Evolutionary conservation across 2,888 invertebrate species (phyloP), one percentile per base, ranked within the genome.

Genomic region (Agapostemon virescens): DNA sequence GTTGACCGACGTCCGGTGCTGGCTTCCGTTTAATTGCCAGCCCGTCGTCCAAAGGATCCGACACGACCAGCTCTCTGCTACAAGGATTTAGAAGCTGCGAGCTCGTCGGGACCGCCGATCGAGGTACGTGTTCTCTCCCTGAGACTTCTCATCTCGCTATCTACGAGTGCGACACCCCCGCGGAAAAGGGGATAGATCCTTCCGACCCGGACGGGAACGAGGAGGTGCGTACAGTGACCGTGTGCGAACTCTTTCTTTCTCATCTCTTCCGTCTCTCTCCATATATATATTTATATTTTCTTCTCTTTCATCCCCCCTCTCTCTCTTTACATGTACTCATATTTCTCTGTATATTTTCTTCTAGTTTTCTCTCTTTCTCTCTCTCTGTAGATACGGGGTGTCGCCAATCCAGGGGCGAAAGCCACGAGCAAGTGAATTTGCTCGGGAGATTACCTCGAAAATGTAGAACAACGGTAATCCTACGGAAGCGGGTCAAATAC

Each of bases 61-160:
- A n/a, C n/a, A n/a, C 63, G 61, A 45, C 13, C 13, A 20, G 38
- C 69, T 58, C n/a, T 20, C 42, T 58, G 69, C 5, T 42, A n/a
- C 69, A 69, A 36, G 73, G 73, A 64, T 33, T 72, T 55, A 55
- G 55, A 63, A 64, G n/a, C 36, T 17, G n/a, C 36, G 68, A 23
- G 66, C 23, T 36, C 63, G 20, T 36, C 63, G 79, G 40, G 52
- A 49, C n/a, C n/a, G 5, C 61, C 71, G 45, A 38, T 40, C 73
- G 40, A 73, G 79, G 79, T 80, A 80, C 45, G 79, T 55, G 17
- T 5, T 15, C 55, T 7, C 40, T n/a, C n/a, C n/a, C n/a, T n/a
- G n/a, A n/a, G n/a, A n/a, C n/a, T n/a, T n/a, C n/a, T n/a, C 49
- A 20, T 45, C n/a, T 45, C 45, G 20, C 20, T 45, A 6, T 7